Conservation (phyloP, 2,888 invertebrate genomes). For the Leistus spinibarbis region DNA sequence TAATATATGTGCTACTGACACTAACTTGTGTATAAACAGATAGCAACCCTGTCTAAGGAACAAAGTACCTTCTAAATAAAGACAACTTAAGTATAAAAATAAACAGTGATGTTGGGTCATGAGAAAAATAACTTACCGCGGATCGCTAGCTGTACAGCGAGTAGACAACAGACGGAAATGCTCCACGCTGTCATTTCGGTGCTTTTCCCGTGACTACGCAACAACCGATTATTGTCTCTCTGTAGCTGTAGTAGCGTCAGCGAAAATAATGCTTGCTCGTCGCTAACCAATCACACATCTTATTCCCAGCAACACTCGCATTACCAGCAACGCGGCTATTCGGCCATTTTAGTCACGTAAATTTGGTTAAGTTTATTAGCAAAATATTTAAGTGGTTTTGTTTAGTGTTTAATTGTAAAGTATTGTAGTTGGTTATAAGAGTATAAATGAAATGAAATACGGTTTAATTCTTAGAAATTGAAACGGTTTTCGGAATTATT, state of each 20-base stretch:
- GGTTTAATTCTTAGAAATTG: too few relatives aligned
- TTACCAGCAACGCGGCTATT: background rate
- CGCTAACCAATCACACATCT: conserved; percentile 32
- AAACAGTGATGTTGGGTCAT: too few relatives aligned
- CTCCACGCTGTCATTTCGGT: conserved; percentile 13
- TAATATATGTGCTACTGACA: conserved; percentile 22
- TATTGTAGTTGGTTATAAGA: too few relatives aligned
- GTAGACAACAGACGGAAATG: conserved; percentile 6
- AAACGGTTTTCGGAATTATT: background rate
- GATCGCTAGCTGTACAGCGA: conserved; percentile 22
- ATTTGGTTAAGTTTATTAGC: background rate
- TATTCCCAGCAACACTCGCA: background rate
- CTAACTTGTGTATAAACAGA: conserved; percentile 35
- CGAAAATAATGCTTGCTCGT: conserved; percentile 31
- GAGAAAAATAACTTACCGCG: conserved; percentile 14
- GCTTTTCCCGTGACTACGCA: background rate
- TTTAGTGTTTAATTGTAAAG: background rate
- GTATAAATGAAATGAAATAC: too few relatives aligned
- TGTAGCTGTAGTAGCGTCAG: conserved; percentile 10
- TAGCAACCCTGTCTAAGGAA: conserved; percentile 2
- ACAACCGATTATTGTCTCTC: conserved; percentile 23
- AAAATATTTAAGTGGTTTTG: background rate
- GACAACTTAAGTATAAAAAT: background rate
- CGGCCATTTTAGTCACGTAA: background rate
- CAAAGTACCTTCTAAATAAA: background rate